Evolutionary conservation across 2,888 invertebrate species (phyloP), one percentile per base, ranked within the genome.

Genomic region (Nematopogon swammerdamellus): DNA sequence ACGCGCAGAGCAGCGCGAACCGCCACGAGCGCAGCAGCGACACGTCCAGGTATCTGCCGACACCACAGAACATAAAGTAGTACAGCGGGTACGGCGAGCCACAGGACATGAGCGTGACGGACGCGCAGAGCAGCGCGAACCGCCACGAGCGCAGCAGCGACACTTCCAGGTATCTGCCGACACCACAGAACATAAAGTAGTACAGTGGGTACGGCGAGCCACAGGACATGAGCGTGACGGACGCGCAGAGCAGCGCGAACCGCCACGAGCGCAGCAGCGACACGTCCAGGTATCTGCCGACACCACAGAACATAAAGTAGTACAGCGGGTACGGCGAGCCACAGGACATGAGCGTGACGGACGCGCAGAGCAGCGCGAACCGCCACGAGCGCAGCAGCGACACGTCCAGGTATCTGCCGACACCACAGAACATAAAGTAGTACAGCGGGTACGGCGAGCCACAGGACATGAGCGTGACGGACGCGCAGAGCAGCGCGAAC

Each of bases 71-170:
- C n/a, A n/a, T n/a, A n/a, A 91, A 67, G 60, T 88, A 89, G 65
- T 89, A 89, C 3, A 89, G 65, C 60, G 89, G 87, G 63, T 89
- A 89, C 0, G 89, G 89, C 2, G 88, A 89, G 11, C 89, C 90
- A 18, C 88, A 87, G 0, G 89, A 88, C 86, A 89, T 88, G 2
- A 89, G 77, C 1, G 85, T 86, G 10, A 89, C 89, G 0, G 89
- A 88, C 2, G 86, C 73, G 52, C 87, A 86, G 68, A 89, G 85
- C 55, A 89, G 71, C 5, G 88, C 84, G 61, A 90, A 90, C 3
- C 85, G 82, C 55, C 85, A 83, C 44, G 88, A 85, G 58, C 82
- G 82, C 25, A 89, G 68, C 2, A 90, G 69, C 0, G 85, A 85
- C 8, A 89, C 80, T 62, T 90, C 89, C 52, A 89, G 65, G 60